These are phyloP conservation scores for Agriopis aurantiaria DNA, from an alignment of 2,888 invertebrate genomes.

Conservation along the genomic window DNA sequence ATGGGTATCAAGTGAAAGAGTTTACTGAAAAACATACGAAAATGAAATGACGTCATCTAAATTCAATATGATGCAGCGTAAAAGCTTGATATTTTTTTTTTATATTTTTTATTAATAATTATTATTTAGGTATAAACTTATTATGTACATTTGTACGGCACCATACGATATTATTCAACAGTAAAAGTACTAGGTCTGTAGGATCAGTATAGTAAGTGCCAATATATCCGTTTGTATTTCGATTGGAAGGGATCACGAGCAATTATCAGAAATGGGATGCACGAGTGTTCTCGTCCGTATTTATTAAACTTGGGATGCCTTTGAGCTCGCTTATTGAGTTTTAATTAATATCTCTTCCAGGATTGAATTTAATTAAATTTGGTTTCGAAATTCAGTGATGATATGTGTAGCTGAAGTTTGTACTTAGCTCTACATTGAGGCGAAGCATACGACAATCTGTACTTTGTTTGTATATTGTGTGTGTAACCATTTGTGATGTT, in stretches of 20 bases:
- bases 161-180: no score
- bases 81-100: no score
- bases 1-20: no score
- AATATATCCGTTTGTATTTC: slow-evolving; percentile 7
- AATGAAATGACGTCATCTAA: no score
- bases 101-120: no score
- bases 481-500: no score
- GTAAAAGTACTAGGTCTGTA: neutral
- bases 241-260: slow-evolving; percentile 26
- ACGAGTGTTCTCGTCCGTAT: slow-evolving; percentile 23
- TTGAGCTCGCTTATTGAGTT: slow-evolving; percentile 16
- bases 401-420: neutral
- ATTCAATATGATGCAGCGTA: no score
- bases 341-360: slow-evolving; percentile 16
- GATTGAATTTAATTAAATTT: slow-evolving; percentile 6
- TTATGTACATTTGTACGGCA: no score
- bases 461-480: no score
- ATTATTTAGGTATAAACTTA: no score
- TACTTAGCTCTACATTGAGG: neutral
- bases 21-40: no score
- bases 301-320: slow-evolving; percentile 23
- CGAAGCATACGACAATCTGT: no score
- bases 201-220: neutral
- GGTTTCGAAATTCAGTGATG: neutral
- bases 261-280: slow-evolving; percentile 28